A percentile compares a stretch with the other conserved stretches of the same genome.
Evolutionary conservation across 2,113 vertebrate genomes (phyloP).

Genomic region (Thalassarche chlororhynchos): DNA sequence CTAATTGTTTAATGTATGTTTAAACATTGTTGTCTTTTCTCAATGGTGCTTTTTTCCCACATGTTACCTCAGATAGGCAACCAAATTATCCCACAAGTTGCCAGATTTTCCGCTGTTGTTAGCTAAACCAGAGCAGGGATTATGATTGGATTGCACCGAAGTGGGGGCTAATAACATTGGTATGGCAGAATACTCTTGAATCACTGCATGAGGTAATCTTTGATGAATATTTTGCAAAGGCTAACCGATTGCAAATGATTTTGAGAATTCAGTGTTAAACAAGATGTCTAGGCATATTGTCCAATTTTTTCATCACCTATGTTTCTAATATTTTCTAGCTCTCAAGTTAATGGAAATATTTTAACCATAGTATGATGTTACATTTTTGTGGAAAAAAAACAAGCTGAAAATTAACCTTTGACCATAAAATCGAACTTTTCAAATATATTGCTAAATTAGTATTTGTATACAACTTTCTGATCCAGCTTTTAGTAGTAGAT

Average conservation of each 20-base stretch:
- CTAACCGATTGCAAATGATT: background rate
- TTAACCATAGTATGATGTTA: background rate
- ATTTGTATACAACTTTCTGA: background rate
- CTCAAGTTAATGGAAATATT: background rate
- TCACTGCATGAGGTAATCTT: background rate
- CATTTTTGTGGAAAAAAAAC: background rate
- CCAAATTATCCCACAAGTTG: background rate
- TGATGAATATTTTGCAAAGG: background rate
- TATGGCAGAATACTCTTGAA: background rate
- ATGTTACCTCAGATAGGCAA: background rate
- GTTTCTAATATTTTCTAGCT: background rate
- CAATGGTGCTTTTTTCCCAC: background rate
- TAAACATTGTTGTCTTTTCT: background rate
- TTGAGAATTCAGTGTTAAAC: background rate
- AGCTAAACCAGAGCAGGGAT: background rate
- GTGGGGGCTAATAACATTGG: background rate
- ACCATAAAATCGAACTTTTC: background rate
- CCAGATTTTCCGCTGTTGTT: background rate
- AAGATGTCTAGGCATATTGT: background rate
- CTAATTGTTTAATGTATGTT: background rate
- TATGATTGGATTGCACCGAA: background rate
- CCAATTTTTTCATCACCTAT: background rate
- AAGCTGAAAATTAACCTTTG: background rate
- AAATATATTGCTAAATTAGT: background rate
- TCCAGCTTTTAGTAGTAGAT: background rate